Conservation (phyloP, 2,113 vertebrate species). For the Leptocoma aspasia region DNA sequence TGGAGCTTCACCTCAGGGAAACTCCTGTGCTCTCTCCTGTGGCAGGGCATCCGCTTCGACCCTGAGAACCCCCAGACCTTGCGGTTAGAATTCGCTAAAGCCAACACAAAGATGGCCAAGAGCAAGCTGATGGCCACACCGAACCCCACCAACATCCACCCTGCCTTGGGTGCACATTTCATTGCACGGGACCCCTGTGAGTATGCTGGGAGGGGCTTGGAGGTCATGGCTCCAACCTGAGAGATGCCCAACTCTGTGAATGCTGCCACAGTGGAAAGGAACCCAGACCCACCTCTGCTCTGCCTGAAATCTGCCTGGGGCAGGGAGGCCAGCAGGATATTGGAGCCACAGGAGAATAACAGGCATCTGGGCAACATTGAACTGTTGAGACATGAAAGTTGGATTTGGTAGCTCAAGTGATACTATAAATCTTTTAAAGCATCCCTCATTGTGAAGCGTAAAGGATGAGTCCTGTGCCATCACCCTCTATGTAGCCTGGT, state of each 20-base stretch:
- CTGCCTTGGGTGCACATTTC: constrained; percentile 96
- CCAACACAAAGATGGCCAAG: constrained; percentile 99
- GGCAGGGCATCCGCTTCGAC: constrained; percentile 96
- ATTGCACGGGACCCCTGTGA: constrained; percentile 99
- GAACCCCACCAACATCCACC: constrained; percentile 96
- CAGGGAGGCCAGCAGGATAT: not conserved
- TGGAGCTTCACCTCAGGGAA: not conserved
- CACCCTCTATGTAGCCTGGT: not conserved
- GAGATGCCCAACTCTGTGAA: not conserved
- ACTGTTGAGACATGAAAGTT: not conserved
- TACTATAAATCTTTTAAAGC: not conserved
- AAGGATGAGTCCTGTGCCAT: not conserved
- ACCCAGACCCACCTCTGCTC: not conserved
- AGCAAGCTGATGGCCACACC: constrained; percentile 99
- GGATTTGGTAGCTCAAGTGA: not conserved
- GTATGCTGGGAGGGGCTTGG: constrained; percentile 49
- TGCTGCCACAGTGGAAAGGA: not conserved
- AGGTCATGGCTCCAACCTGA: not conserved
- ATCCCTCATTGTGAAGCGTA: not conserved
- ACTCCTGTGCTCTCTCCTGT: not conserved
- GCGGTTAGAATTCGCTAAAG: constrained; percentile 98
- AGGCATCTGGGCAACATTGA: not conserved
- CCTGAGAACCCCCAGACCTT: constrained; percentile 98
- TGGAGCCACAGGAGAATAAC: not conserved
- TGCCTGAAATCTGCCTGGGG: not conserved